Conservation (phyloP, 2,888 invertebrate species). For the Dermolepida albohirtum region DNA sequence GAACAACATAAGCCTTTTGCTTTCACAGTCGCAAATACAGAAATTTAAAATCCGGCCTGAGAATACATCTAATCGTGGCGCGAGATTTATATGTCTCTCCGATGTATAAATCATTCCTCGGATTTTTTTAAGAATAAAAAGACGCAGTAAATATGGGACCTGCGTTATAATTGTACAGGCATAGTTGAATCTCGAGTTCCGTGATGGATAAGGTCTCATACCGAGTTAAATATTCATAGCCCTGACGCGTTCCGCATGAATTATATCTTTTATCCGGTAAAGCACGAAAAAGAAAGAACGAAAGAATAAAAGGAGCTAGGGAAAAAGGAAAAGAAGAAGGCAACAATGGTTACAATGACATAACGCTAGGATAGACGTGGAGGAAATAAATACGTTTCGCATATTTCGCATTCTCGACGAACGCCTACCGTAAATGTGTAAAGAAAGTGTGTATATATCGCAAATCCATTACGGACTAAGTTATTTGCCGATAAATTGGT, state of each 20-base stretch:
- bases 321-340: background rate
- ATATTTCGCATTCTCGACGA: constrained; percentile 29
- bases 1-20: constrained; percentile 23
- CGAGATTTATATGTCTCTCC: constrained; percentile 41
- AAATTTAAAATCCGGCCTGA: constrained; percentile 16
- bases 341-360: constrained; percentile 10
- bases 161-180: constrained; percentile 51
- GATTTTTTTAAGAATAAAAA: constrained; percentile 39
- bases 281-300: constrained; percentile 16
- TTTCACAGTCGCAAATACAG: constrained; percentile 13
- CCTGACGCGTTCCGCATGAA: constrained; percentile 48
- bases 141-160: constrained; percentile 46
- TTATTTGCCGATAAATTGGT: constrained; percentile 29
- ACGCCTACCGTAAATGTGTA: constrained; percentile 25
- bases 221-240: constrained; percentile 52
- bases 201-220: constrained; percentile 51
- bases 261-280: constrained; percentile 44
- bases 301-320: background rate
- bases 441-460: constrained; percentile 34
- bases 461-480: constrained; percentile 34
- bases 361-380: constrained; percentile 6
- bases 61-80: constrained; percentile 29
- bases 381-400: constrained; percentile 14
- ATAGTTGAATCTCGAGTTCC: constrained; percentile 40
- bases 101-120: constrained; percentile 42